Percentiles rank a stretch among this genome's conserved stretches.
Evolutionary conservation across 2,797 vertebrate species (phyloP).

Genomic region (Botia almorhae): DNA sequence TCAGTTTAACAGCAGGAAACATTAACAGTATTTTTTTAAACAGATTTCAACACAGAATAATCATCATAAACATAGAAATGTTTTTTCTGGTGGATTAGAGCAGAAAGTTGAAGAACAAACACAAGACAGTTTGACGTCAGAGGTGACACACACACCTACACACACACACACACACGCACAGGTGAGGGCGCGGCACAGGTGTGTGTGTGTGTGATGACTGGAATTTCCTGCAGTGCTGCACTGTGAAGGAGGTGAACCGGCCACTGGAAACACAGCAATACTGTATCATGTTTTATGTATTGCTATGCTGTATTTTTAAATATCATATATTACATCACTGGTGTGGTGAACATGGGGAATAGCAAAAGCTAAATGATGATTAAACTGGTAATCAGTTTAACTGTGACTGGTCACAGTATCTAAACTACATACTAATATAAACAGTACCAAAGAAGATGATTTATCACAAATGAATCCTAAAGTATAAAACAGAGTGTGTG

Average conservation of each 20-base stretch:
- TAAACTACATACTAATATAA: no score
- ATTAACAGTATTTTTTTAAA: background rate
- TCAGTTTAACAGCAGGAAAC: slow-evolving; percentile 31
- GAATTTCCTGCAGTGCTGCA: slow-evolving; percentile 72
- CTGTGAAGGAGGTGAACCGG: slow-evolving; percentile 50
- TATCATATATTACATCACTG: no score
- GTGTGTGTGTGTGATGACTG: slow-evolving; percentile 64
- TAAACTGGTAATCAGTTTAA: no score
- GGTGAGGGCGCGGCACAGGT: slow-evolving; percentile 75
- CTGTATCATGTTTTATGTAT: no score
- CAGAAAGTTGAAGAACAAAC: slow-evolving; percentile 36
- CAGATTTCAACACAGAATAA: background rate
- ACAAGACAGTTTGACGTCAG: slow-evolving; percentile 31
- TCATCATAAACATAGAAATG: background rate
- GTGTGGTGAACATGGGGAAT: no score
- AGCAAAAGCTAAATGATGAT: background rate
- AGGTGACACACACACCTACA: slow-evolving; percentile 37
- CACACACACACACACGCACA: slow-evolving; percentile 57
- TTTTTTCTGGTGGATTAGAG: background rate
- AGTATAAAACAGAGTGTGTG: no score
- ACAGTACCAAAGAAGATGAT: no score
- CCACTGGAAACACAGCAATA: background rate
- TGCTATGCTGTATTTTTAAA: no score
- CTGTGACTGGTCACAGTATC: no score
- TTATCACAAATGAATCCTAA: no score